These are phyloP conservation scores for Kradibia gibbosae DNA, from an alignment of 1,140 invertebrate genomes.

Conservation along the genomic window DNA sequence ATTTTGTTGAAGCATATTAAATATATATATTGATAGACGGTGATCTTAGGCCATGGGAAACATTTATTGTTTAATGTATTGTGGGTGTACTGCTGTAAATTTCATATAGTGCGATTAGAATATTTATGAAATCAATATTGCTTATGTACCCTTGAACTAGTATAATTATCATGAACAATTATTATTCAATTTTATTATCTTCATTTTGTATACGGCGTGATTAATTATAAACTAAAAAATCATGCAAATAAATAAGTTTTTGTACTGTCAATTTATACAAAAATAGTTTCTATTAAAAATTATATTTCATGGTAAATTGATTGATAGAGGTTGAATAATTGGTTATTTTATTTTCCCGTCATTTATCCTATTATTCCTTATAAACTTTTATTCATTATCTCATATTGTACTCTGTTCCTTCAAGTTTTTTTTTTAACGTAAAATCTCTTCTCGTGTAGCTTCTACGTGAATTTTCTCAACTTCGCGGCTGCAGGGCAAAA, in stretches of 20 bases:
- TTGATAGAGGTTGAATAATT: neutral
- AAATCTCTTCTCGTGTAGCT: conserved; percentile 47
- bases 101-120: neutral
- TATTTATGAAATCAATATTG: neutral
- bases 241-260: no score
- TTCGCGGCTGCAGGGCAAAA: neutral
- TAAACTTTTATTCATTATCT: conserved; percentile 3
- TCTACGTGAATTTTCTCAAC: conserved; percentile 41
- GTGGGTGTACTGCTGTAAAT: neutral
- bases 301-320: no score
- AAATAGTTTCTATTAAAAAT: no score
- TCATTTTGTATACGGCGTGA: no score
- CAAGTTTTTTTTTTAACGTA: neutral
- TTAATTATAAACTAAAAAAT: no score
- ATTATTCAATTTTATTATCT: no score
- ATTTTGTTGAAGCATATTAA: neutral
- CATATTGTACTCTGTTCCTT: neutral
- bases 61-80: neutral
- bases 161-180: no score
- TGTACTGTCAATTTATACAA: no score
- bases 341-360: neutral
- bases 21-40: neutral
- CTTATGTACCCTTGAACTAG: no score
- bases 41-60: neutral
- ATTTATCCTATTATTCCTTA: neutral